These are phyloP conservation scores for Poecilia picta DNA, from an alignment of 2,797 vertebrate genomes.

Conservation along the genomic window DNA sequence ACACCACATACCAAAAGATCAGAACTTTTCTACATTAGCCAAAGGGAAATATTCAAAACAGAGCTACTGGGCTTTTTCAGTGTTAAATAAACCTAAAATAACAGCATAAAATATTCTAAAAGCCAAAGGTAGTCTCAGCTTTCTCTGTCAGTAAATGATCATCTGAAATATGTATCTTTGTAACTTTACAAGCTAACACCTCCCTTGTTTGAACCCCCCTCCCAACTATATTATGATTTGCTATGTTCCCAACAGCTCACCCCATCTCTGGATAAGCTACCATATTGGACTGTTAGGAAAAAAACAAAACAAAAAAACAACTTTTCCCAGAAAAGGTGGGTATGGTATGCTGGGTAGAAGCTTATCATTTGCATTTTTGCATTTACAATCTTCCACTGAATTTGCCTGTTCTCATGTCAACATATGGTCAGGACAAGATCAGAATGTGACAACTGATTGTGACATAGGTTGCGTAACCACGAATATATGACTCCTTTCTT, in stretches of 20 bases:
- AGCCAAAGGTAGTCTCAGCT: slow-evolving; percentile 55
- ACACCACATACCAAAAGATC: slow-evolving; percentile 67
- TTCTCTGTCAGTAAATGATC: slow-evolving; percentile 52
- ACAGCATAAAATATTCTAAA: slow-evolving; percentile 51
- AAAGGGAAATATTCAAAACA: slow-evolving; percentile 75
- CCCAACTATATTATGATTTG: slow-evolving; percentile 43
- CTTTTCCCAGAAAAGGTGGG: not conserved
- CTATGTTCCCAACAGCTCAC: not conserved
- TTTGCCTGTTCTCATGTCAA: not conserved
- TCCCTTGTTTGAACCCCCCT: slow-evolving; percentile 12
- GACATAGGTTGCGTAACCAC: not conserved
- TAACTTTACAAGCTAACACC: slow-evolving; percentile 16
- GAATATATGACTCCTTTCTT: not conserved
- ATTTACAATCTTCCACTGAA: not conserved
- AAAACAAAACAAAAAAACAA: slow-evolving; percentile 12
- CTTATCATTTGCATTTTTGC: not conserved
- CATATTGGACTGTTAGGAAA: slow-evolving; percentile 37
- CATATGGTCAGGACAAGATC: not conserved
- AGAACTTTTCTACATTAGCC: slow-evolving; percentile 63
- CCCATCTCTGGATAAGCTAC: slow-evolving; percentile 17
- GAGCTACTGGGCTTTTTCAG: slow-evolving; percentile 59
- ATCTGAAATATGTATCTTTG: slow-evolving; percentile 51
- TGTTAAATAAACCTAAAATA: slow-evolving; percentile 55
- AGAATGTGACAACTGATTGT: not conserved
- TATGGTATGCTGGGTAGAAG: too few relatives aligned